A percentile compares a stretch with the other conserved stretches of the same genome.
Conservation (phyloP, 2,888 invertebrate genomes). For the Endotricha flammealis region DNA sequence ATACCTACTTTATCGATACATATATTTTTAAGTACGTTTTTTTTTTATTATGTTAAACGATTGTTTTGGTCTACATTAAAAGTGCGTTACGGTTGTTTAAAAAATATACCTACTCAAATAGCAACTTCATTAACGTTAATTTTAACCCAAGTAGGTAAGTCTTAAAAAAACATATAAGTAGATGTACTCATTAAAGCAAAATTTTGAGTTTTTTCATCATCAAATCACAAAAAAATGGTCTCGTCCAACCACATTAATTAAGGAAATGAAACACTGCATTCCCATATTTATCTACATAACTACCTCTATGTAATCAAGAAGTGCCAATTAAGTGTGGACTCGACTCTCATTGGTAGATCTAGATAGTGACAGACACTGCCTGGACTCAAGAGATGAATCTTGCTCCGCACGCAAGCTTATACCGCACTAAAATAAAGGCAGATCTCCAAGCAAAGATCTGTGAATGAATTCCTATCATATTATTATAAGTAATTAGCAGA, state of each 20-base stretch:
- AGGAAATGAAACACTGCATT: conserved; percentile 13
- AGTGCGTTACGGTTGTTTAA: too few relatives aligned
- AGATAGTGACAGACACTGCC: conserved; percentile 44
- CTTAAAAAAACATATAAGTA: too few relatives aligned
- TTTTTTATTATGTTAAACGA: too few relatives aligned
- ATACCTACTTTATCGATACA: not conserved
- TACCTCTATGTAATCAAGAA: conserved; percentile 36
- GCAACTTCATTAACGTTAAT: too few relatives aligned
- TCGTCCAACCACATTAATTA: too few relatives aligned
- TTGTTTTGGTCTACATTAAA: too few relatives aligned
- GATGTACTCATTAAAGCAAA: too few relatives aligned
- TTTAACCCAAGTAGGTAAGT: too few relatives aligned
- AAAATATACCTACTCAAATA: too few relatives aligned
- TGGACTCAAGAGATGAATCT: conserved; percentile 44
- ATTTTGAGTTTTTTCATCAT: too few relatives aligned
- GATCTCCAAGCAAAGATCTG: not conserved
- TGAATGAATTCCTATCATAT: not conserved
- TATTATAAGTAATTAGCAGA: not conserved
- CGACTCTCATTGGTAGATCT: conserved; percentile 48
- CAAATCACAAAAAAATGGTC: too few relatives aligned
- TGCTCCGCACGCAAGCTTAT: conserved; percentile 47
- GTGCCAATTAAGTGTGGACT: conserved; percentile 55
- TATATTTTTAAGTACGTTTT: not conserved
- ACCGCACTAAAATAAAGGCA: not conserved
- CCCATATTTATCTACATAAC: conserved; percentile 10